Base-by-base conservation (phyloP, 2,888 invertebrate species). In the Unio pictorum region DNA sequence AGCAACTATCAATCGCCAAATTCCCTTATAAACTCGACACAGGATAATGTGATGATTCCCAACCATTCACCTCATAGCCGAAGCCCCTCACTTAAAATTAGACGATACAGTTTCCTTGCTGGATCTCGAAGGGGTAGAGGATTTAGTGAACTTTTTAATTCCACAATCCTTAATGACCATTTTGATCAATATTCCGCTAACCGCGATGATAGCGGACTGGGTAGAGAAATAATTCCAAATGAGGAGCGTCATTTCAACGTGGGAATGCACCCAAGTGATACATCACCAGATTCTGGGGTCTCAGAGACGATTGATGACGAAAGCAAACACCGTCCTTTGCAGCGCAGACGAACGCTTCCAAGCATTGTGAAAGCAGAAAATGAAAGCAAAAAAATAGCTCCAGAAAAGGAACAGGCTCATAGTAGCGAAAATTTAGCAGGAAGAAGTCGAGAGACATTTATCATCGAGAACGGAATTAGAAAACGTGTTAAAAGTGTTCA, bases 391-490 rank as follows among this genome's bases (percentile, higher is more conserved):
- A 70, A 74, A 68, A 69, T 74, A 34, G 69, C 74, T 30, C 72
- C 71, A 11, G 84, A 80, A 28, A 79, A 79, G 58, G 81, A 82
- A 62, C 84, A 85, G 23, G 84, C 85, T 28, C 84, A 82, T 70
- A 86, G 86, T 72, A 86, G 84, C 73, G 86, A 87, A 71, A 84
- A 86, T 67, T 77, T 86, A 55, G 80, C 81, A 23, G 71, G 69
- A 8, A 83, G 84, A 72, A 82, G 84, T 70, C 82, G 82, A n/a
- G 88, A 88, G 26, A 86, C 86, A 55, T 89, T 84, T 76, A 84
- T 89, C 62, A 88, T 89, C 63, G 89, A 89, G 80, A 89, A 89
- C 67, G 89, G 89, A 64, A 88, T 89, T 65, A 79, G 89, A 26
- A 89, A 89, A 79, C 81, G 89, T 61, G 82, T 89, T 34, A 81